Conservation (phyloP, 1,140 invertebrate species). For the Drosophila oshimai region DNA sequence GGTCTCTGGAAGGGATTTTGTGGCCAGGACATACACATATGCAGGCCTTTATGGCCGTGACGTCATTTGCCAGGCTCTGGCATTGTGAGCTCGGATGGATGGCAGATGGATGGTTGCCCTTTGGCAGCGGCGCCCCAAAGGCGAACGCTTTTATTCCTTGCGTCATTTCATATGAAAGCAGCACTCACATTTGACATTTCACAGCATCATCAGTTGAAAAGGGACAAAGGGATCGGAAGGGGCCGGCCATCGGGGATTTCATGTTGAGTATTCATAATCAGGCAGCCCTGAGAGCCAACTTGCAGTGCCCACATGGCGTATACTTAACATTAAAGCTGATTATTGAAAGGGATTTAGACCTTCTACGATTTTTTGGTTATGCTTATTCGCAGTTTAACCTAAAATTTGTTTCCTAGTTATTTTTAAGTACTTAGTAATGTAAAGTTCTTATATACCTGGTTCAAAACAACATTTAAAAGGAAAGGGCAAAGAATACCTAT, state of each 20-base stretch:
- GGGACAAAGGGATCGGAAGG: background rate
- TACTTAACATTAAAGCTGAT: constrained; percentile 16
- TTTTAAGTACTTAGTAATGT: too few relatives aligned
- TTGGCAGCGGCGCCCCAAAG: constrained; percentile 38
- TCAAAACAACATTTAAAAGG: too few relatives aligned
- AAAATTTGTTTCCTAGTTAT: too few relatives aligned
- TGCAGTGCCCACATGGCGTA: constrained; percentile 5
- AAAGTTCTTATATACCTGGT: too few relatives aligned
- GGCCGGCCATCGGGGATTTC: constrained; percentile 11
- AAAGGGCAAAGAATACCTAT: too few relatives aligned
- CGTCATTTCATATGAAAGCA: constrained; percentile 71
- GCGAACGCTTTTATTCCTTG: constrained; percentile 62
- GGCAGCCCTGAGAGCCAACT: background rate
- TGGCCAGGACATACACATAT: constrained; percentile 19
- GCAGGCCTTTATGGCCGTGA: constrained; percentile 18
- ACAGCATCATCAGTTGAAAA: constrained; percentile 44
- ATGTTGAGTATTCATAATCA: constrained; percentile 48
- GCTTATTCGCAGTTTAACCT: too few relatives aligned
- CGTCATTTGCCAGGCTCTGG: constrained; percentile 42
- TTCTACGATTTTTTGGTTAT: too few relatives aligned
- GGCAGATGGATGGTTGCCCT: constrained; percentile 44
- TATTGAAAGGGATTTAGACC: too few relatives aligned
- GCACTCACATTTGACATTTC: constrained; percentile 74
- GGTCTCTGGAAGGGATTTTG: constrained; percentile 22
- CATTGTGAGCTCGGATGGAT: constrained; percentile 21